Evolutionary conservation across 2,113 vertebrate genomes (phyloP), one percentile per base, ranked within the genome.

Genomic region (Mustela lutreola): DNA sequence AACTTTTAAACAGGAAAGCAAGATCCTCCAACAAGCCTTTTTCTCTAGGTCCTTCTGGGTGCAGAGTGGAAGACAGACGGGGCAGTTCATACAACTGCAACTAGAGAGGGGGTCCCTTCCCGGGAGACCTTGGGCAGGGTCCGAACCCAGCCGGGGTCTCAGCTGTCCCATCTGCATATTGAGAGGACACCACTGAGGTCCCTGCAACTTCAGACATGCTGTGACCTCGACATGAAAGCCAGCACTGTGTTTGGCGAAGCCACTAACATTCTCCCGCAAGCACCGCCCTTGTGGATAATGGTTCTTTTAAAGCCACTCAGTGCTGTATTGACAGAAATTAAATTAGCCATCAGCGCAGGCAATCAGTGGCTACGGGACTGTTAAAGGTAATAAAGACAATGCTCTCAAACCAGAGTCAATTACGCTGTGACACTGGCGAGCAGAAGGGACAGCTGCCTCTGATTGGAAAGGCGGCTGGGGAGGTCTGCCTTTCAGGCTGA

Each of bases 271-370:
- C 22, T 58, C 76, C 79, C 84, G 4, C 26, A 45, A 95, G 89
- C 82, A 81, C 58, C 2, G 31, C 79, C 95, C 92, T 91, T 4
- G 73, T 71, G 71, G 96, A 86, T 97, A 98, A 98, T 95, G 96
- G 95, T 65, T 89, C 89, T 96, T 98, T 96, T 96, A 98, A 96
- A 97, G 96, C 93, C 97, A 96, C 98, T 99, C 99, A 99, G 99
- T 97, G 99, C 99, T 99, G 98, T 99, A 99, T 98, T 99, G 99
- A 99, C 99, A 99, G 99, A 99, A 99, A 99, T 99, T 99, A 99
- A 99, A 99, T 99, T 98, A 99, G 99, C 98, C 98, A 98, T 99
- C 99, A 98, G 98, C 80, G 96, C 88, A 86, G 98, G 98, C 98
- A 98, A 99, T 99, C 98, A 99, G 98, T 97, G 98, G 98, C 98